These are phyloP conservation scores for Heliconius melpomene DNA, from an alignment of 1,140 invertebrate species.

Conservation along the genomic window DNA sequence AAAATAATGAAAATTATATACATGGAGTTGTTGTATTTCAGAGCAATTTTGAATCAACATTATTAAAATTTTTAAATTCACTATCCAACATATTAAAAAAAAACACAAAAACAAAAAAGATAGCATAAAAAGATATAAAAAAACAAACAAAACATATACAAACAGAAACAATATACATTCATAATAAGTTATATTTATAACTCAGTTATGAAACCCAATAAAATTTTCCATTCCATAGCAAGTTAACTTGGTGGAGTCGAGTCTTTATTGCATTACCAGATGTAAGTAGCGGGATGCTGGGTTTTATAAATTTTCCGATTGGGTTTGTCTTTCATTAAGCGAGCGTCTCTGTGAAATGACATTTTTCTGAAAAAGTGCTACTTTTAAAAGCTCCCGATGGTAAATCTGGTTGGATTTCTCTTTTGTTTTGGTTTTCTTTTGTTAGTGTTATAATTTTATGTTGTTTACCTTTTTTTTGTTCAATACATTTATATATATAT, in stretches of 20 bases:
- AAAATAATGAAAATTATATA: too few species aligned
- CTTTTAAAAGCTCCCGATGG: not conserved
- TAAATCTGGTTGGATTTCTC: not conserved
- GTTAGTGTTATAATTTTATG: too few species aligned
- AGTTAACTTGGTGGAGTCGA: not conserved
- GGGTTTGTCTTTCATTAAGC: conserved; percentile 1
- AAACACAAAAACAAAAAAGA: too few species aligned
- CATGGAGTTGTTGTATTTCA: too few species aligned
- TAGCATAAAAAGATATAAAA: too few species aligned
- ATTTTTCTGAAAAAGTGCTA: not conserved
- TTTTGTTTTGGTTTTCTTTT: not conserved
- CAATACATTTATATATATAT: too few species aligned
- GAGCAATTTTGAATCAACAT: too few species aligned
- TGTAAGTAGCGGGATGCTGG: not conserved
- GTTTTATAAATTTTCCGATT: conserved; percentile 11
- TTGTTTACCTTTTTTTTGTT: too few species aligned
- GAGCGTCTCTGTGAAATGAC: not conserved
- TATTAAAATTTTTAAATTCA: too few species aligned
- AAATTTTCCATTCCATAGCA: not conserved
- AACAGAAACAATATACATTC: not conserved
- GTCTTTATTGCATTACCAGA: conserved; percentile 6
- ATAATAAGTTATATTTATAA: not conserved
- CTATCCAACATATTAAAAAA: too few species aligned
- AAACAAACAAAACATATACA: not conserved
- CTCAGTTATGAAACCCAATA: not conserved